Percentiles rank a stretch among this genome's conserved stretches.
Conservation (phyloP, 2,888 invertebrate species). For the Theretra japonica region DNA sequence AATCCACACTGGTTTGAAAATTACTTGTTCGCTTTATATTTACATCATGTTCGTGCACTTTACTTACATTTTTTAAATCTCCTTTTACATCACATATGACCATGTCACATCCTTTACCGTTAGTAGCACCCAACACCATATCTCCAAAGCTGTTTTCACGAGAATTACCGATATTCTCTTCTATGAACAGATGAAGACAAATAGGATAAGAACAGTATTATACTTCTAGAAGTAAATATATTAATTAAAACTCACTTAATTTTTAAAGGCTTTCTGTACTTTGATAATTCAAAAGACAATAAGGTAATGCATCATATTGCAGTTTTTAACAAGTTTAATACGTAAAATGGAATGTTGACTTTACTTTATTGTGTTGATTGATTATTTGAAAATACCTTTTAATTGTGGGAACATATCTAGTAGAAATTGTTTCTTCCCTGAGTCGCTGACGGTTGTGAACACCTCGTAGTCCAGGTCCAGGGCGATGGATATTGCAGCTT, state of each 20-base stretch:
- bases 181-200: constrained; percentile 46
- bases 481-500: constrained; percentile 64
- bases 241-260: no score
- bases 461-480: constrained; percentile 60
- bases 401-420: constrained; percentile 56
- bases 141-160: constrained; percentile 56
- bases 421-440: constrained; percentile 64
- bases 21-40: not conserved
- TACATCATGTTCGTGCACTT: no score
- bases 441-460: constrained; percentile 66
- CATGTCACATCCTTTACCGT: constrained; percentile 52
- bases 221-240: no score
- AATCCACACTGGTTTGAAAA: not conserved
- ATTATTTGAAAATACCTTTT: constrained; percentile 49
- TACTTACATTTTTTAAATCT: constrained; percentile 56
- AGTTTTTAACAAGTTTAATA: no score
- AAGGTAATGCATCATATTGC: no score
- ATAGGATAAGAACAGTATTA: no score
- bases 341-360: no score
- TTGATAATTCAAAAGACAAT: no score
- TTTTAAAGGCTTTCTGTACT: no score
- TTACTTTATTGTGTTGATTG: no score
- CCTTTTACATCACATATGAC: constrained; percentile 51
- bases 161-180: constrained; percentile 59
- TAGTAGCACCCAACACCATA: constrained; percentile 51